Conservation (phyloP, 2,888 invertebrate genomes). For the Drosophila tanythrix region DNA sequence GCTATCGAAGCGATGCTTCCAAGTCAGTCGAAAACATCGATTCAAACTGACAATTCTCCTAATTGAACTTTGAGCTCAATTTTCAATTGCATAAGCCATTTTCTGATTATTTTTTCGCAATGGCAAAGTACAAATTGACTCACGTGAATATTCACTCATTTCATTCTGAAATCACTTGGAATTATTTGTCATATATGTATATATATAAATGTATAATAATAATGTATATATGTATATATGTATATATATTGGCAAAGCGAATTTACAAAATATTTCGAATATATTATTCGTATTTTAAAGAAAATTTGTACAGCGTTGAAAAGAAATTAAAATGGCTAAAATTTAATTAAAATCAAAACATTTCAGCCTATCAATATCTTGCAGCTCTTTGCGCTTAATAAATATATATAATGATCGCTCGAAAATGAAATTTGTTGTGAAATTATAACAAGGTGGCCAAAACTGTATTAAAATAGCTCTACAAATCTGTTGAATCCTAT, state of each 20-base stretch:
- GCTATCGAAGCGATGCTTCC: constrained; percentile 37
- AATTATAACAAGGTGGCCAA: not conserved
- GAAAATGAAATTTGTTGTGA: not conserved
- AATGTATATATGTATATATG: constrained; percentile 9
- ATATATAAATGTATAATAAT: constrained; percentile 15
- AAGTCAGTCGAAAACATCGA: constrained; percentile 26
- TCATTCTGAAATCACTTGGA: constrained; percentile 21
- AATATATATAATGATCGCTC: not conserved
- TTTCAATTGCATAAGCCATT: constrained; percentile 24
- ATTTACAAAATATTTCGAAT: constrained; percentile 31
- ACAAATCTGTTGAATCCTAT: not conserved
- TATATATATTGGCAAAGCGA: constrained; percentile 15
- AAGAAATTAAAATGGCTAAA: constrained; percentile 9
- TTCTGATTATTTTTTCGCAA: constrained; percentile 2
- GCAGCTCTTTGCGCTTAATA: not conserved
- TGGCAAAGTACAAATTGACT: constrained; percentile 44
- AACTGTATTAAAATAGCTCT: not conserved
- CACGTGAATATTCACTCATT: constrained; percentile 60
- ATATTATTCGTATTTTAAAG: constrained; percentile 1
- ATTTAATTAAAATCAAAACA: not conserved
- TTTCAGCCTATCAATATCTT: not conserved
- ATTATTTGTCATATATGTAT: not conserved
- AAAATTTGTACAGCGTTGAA: constrained; percentile 37
- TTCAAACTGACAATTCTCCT: constrained; percentile 17
- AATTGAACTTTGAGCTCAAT: constrained; percentile 38